These are phyloP conservation scores for Drosophila cracens DNA, from an alignment of 2,888 invertebrate genomes.

Conservation along the genomic window DNA sequence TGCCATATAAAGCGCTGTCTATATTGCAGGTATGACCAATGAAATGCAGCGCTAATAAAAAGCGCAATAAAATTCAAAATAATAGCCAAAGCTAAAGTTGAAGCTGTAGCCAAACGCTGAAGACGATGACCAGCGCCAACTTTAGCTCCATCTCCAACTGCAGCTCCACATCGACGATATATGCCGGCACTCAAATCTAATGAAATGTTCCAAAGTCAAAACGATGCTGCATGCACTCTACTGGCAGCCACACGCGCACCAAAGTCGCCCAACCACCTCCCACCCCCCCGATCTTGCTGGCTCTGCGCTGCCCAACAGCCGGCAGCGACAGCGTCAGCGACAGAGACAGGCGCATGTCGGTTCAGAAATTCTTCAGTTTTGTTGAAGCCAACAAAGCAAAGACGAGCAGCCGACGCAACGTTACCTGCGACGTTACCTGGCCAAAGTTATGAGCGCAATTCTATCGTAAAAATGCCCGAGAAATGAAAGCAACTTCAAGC, in stretches of 20 bases:
- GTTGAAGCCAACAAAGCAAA: slow-evolving; percentile 41
- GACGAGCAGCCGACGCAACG: slow-evolving; percentile 65
- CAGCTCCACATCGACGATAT: slow-evolving; percentile 63
- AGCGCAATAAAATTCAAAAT: slow-evolving; percentile 78
- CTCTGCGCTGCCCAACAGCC: slow-evolving; percentile 19
- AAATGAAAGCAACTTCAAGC: slow-evolving; percentile 37
- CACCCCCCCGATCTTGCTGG: background rate
- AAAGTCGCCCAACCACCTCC: slow-evolving; percentile 54
- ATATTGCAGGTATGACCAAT: slow-evolving; percentile 47
- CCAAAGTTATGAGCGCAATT: slow-evolving; percentile 80
- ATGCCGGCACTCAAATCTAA: slow-evolving; percentile 81
- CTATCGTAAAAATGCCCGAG: slow-evolving; percentile 77
- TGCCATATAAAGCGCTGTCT: slow-evolving; percentile 47
- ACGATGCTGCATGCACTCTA: slow-evolving; percentile 51
- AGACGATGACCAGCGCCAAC: slow-evolving; percentile 34
- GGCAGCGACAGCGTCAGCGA: slow-evolving; percentile 19
- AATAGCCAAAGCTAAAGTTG: slow-evolving; percentile 64
- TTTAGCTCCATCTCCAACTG: background rate
- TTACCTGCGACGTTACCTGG: slow-evolving; percentile 51
- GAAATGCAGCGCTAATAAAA: slow-evolving; percentile 76
- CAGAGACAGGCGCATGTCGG: slow-evolving; percentile 74
- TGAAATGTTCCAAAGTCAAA: slow-evolving; percentile 78
- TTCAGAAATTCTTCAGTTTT: slow-evolving; percentile 72
- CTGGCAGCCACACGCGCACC: slow-evolving; percentile 60
- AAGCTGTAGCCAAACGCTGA: slow-evolving; percentile 25